A percentile compares a stretch with the other conserved stretches of the same genome.
Conservation (phyloP, 2,113 vertebrate species). For the Oreochromis tanganicae region DNA sequence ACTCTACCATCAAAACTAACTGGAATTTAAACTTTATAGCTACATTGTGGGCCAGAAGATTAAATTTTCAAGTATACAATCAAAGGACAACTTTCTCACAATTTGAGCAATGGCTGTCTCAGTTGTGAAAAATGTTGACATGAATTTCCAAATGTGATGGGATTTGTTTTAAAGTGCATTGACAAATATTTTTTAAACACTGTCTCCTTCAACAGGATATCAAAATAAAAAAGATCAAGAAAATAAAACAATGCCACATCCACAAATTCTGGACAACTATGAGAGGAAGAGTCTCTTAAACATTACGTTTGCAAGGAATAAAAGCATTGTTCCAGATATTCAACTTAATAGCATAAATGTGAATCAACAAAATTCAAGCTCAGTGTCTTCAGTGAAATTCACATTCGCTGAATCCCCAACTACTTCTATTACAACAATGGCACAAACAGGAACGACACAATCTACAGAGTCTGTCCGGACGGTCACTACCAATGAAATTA, state of each 20-base stretch:
- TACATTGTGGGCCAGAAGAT: background rate
- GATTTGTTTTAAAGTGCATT: background rate
- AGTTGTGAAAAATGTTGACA: background rate
- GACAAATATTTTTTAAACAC: background rate
- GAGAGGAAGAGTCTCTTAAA: background rate
- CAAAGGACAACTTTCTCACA: background rate
- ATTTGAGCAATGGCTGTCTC: background rate
- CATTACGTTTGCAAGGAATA: background rate
- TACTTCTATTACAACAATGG: no score
- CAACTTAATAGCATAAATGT: background rate
- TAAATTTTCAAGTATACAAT: background rate
- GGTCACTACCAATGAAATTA: no score
- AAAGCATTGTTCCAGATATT: background rate
- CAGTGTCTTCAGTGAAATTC: background rate
- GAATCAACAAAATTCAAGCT: accelerated
- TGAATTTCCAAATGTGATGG: background rate
- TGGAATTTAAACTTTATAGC: background rate
- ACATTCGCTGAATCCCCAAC: background rate
- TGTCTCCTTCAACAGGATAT: slow-evolving; percentile 2
- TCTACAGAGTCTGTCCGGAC: no score
- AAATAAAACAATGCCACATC: background rate
- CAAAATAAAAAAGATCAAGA: background rate
- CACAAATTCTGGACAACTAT: accelerated
- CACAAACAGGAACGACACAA: no score
- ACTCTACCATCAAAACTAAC: background rate